phyloP scores from a whole-genome alignment of 2,888 invertebrate genomes.

The Chromoteleia sp. region DNA sequence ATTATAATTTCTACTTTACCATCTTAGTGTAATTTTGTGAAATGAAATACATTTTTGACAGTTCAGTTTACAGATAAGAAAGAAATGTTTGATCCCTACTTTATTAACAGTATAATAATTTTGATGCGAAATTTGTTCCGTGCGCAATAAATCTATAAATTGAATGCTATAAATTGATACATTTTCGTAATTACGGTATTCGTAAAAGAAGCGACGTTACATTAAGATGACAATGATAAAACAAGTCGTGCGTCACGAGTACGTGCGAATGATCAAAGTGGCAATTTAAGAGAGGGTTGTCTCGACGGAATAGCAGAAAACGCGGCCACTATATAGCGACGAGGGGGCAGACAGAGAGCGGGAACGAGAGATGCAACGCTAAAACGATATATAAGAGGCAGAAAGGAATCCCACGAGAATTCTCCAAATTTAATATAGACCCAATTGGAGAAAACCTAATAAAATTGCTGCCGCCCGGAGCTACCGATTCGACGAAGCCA shows the following conservation, averaged over 20 bases:
- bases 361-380: slow-evolving; percentile 40
- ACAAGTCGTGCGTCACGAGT: slow-evolving; percentile 42
- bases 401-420: slow-evolving; percentile 78
- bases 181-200: background rate
- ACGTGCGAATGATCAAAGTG: slow-evolving; percentile 55
- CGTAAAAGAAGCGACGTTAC: slow-evolving; percentile 17
- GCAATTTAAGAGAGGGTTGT: slow-evolving; percentile 69
- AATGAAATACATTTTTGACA: too few species aligned
- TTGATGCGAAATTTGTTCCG: too few species aligned
- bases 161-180: too few species aligned
- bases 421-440: slow-evolving; percentile 83
- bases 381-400: slow-evolving; percentile 70
- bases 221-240: slow-evolving; percentile 31
- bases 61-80: background rate
- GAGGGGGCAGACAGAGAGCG: slow-evolving; percentile 36
- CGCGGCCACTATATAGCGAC: slow-evolving; percentile 69
- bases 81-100: too few species aligned
- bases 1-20: too few species aligned
- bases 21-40: too few species aligned
- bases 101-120: too few species aligned
- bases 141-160: too few species aligned
- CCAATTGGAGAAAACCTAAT: slow-evolving; percentile 83
- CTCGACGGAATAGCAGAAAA: slow-evolving; percentile 73
- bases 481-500: slow-evolving; percentile 73
- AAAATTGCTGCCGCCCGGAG: slow-evolving; percentile 80